Evolutionary conservation across 2,888 invertebrate genomes (phyloP).

Genomic region (Seira musarum): DNA sequence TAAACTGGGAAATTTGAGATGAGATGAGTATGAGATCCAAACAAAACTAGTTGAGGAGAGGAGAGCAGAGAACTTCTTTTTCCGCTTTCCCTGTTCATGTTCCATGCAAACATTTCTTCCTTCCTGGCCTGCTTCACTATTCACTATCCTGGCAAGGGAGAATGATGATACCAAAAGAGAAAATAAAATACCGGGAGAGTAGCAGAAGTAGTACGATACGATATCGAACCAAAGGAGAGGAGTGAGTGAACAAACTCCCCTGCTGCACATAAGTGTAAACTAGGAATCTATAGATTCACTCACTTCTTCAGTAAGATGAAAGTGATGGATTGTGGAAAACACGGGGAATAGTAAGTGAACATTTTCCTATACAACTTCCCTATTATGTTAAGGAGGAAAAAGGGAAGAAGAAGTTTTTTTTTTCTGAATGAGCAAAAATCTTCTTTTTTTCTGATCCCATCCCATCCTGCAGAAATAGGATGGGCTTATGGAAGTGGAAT

Average conservation of each 20-base stretch:
- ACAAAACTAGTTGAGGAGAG: too few relatives aligned
- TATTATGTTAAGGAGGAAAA: neutral
- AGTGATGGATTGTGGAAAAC: neutral
- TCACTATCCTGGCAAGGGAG: neutral
- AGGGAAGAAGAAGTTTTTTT: neutral
- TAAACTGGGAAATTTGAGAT: too few relatives aligned
- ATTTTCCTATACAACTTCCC: neutral
- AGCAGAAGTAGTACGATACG: too few relatives aligned
- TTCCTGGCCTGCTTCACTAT: too few relatives aligned
- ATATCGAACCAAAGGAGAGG: too few relatives aligned
- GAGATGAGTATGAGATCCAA: too few relatives aligned
- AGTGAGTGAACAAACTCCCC: neutral
- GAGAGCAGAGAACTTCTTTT: too few relatives aligned
- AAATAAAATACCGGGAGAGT: slow-evolving; percentile 6
- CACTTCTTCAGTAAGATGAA: too few relatives aligned
- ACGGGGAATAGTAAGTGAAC: neutral
- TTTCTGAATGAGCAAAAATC: slow-evolving; percentile 1
- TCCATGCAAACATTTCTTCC: too few relatives aligned
- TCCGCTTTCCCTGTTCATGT: too few relatives aligned
- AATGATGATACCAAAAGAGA: neutral
- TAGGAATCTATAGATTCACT: slow-evolving; percentile 1
- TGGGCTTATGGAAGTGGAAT: neutral
- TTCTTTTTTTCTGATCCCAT: neutral
- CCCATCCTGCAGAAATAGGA: neutral
- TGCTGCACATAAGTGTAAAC: neutral